phyloP scores from a whole-genome alignment of 2,113 vertebrate species.

The Apteryx mantelli region DNA sequence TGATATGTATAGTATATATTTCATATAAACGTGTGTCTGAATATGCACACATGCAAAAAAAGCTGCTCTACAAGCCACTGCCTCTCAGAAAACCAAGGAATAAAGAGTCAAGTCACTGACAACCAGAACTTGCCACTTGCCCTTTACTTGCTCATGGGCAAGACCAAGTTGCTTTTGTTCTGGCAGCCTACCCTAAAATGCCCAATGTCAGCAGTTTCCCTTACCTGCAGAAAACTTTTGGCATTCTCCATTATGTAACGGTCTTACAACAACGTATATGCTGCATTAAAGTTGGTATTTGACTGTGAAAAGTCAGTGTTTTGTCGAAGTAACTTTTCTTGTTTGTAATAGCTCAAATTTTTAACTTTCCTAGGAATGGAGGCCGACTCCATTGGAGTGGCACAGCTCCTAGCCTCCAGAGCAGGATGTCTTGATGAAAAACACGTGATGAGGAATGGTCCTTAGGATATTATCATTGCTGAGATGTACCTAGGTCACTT shows the following conservation, averaged over 20 bases:
- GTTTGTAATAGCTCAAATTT: background rate
- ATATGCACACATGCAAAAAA: background rate
- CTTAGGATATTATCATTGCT: background rate
- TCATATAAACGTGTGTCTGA: background rate
- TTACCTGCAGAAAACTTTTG: too few relatives aligned
- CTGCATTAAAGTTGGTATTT: background rate
- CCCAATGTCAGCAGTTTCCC: too few relatives aligned
- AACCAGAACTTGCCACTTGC: too few relatives aligned
- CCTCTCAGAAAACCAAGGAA: too few relatives aligned
- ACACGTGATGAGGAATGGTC: background rate
- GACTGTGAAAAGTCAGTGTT: background rate
- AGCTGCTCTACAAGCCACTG: background rate
- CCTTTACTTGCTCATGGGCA: too few relatives aligned
- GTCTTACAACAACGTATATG: too few relatives aligned
- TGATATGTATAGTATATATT: background rate
- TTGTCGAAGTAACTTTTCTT: background rate
- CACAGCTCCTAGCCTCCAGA: background rate
- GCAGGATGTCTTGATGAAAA: background rate
- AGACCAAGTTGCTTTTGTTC: too few relatives aligned
- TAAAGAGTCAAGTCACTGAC: too few relatives aligned
- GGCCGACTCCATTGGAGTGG: rapidly evolving
- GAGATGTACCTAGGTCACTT: background rate
- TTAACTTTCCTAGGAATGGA: background rate
- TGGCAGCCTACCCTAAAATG: too few relatives aligned
- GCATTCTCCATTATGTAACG: too few relatives aligned